Evolutionary conservation across 2,113 vertebrate species (phyloP).

Genomic region (Pungitius pungitius): DNA sequence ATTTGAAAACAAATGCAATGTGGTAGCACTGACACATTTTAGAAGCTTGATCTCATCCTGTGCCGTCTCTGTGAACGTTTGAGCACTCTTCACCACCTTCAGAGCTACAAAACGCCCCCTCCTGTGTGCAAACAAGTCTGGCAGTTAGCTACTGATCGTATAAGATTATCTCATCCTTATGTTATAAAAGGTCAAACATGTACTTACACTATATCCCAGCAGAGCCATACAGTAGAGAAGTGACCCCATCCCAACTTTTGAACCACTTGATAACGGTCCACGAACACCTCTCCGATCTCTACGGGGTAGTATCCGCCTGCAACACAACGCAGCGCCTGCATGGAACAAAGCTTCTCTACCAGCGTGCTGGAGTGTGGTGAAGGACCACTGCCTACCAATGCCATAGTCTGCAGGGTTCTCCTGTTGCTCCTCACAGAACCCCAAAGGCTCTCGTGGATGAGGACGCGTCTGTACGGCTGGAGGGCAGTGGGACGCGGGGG

Average conservation of each 20-base stretch:
- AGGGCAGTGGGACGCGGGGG: not conserved
- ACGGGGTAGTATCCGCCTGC: conserved; percentile 78
- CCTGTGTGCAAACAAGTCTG: conserved; percentile 62
- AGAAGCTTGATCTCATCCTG: conserved; percentile 90
- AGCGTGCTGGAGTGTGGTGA: not conserved
- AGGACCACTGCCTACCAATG: conserved; percentile 56
- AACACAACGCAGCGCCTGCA: not conserved
- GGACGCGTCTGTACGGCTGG: not conserved
- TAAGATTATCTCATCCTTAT: not conserved
- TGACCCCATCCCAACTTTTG: conserved; percentile 81
- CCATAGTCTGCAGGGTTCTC: conserved; percentile 76
- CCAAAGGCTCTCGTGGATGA: conserved; percentile 31
- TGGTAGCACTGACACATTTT: conserved; percentile 75
- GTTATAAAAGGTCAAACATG: not conserved
- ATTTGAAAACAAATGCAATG: not conserved
- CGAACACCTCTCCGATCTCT: conserved; percentile 75
- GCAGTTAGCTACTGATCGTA: conserved; percentile 10
- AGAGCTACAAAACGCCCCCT: conserved; percentile 78
- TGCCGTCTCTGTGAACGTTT: conserved; percentile 88
- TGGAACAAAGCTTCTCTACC: not conserved
- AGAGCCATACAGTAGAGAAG: conserved; percentile 81
- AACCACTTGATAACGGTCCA: conserved; percentile 77
- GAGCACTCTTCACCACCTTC: conserved; percentile 90
- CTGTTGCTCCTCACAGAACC: conserved; percentile 68
- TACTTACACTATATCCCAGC: conserved; percentile 79